Percentiles rank a stretch among this genome's conserved stretches.
These are phyloP conservation scores for Chaenogobius annularis DNA, from an alignment of 2,113 vertebrate genomes.

Conservation along the genomic window DNA sequence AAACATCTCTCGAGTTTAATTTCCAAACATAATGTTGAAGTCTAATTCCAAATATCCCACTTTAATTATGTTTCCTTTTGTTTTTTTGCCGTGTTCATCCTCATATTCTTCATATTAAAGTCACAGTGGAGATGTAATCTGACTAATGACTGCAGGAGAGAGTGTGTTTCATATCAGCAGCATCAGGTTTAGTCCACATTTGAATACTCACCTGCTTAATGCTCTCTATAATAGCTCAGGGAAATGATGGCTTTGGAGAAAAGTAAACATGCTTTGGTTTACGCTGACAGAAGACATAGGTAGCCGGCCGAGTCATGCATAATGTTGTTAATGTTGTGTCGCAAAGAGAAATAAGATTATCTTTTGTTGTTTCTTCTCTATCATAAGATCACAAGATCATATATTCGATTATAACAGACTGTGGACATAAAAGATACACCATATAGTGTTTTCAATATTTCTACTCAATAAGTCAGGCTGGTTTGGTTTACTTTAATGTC, in stretches of 20 bases:
- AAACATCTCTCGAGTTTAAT: not conserved
- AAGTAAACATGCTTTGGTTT: conserved; percentile 47
- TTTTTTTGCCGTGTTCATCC: not conserved
- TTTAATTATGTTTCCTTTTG: not conserved
- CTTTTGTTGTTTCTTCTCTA: too few relatives aligned
- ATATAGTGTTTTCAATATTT: not conserved
- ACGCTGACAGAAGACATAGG: conserved; percentile 49
- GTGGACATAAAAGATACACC: not conserved
- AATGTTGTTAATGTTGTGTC: conserved; percentile 1
- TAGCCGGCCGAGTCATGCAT: conserved; percentile 9
- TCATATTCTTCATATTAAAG: not conserved
- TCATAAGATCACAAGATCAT: too few relatives aligned
- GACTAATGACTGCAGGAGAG: not conserved
- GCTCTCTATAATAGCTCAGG: conserved; percentile 38
- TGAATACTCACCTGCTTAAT: conserved; percentile 32
- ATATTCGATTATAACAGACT: not conserved
- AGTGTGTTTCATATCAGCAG: not conserved
- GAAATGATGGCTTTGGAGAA: conserved; percentile 60
- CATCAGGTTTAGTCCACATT: conserved; percentile 4
- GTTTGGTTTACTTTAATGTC: too few relatives aligned
- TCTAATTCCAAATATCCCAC: not conserved
- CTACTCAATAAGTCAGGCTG: not conserved
- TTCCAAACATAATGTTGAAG: not conserved
- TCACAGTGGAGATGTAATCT: not conserved
- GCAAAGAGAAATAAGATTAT: not conserved